Evolutionary conservation across 2,113 vertebrate genomes (phyloP).

Genomic region (Ageneiosus marmoratus): DNA sequence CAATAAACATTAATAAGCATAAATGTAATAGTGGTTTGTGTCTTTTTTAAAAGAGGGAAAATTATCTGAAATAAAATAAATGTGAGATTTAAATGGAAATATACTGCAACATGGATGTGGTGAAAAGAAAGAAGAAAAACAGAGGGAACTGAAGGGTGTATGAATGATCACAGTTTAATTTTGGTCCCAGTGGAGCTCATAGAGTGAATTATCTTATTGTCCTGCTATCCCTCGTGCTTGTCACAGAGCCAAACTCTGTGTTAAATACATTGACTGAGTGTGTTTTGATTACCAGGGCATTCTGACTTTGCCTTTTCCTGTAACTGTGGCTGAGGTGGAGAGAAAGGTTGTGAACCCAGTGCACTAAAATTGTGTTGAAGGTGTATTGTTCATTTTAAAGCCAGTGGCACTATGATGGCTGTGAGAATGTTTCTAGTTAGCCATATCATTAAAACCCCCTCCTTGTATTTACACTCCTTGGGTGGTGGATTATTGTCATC

Average conservation of each 20-base stretch:
- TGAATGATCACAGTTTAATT: not conserved
- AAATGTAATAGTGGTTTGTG: not conserved
- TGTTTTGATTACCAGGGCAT: constrained; percentile 40
- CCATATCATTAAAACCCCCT: no score
- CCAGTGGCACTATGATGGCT: not conserved
- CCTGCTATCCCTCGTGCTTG: not conserved
- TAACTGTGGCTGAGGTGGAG: constrained; percentile 25
- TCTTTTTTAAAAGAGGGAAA: not conserved
- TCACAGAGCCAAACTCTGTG: not conserved
- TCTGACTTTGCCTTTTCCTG: constrained; percentile 23
- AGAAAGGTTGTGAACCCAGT: not conserved
- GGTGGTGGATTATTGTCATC: no score
- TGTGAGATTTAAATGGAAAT: not conserved
- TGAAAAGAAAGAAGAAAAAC: no score
- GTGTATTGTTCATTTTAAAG: not conserved
- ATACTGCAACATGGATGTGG: not conserved
- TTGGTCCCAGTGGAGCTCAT: not conserved
- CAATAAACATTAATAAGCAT: not conserved
- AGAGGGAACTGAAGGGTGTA: not conserved
- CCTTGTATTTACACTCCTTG: no score
- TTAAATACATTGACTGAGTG: constrained; percentile 13
- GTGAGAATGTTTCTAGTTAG: not conserved
- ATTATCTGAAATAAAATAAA: not conserved
- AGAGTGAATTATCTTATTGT: not conserved
- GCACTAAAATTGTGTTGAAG: not conserved